Base-by-base conservation (phyloP, 2,888 invertebrate genomes). In the Amiota minor region DNA sequence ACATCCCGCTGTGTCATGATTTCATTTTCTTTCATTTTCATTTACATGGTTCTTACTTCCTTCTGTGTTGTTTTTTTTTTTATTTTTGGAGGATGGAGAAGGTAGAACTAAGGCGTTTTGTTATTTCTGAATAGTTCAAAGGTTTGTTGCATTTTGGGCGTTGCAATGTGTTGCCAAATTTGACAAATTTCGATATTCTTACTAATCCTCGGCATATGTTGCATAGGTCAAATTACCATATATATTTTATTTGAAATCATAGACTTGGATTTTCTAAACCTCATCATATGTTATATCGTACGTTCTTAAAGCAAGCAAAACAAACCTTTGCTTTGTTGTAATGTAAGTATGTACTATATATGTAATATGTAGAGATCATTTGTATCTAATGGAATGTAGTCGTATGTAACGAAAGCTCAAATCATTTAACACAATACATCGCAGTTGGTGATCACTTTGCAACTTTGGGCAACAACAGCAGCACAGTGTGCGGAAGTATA, bases 401-500 rank as follows among this genome's bases (percentile, higher is more conserved):
- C n/a, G n/a, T n/a, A n/a, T n/a, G 11, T 53, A 53, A 2, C 9
- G 9, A 53, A 53, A 53, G 53, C 53, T 53, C 53, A 53, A 35
- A 53, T 53, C 59, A 59, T 59, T 59, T 1, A 35, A 59, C 59
- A 59, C 14, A 61, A 46, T 62, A 14, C 62, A 62, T 2, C 14
- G 62, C 45, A n/a, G 14, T 23, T 56, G 35, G 46, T 35, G 35
- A 16, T 16, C 64, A n/a, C 20, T 65, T 59, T 16, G 59, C 18
- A 18, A 18, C 18, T 11, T 12, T 4, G 2, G 20, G 20, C 20
- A 59, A 8, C 56, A 6, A n/a, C 10, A 56, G 56, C 59, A 76
- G 74, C 77, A 75, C 78, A 79, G 77, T 74, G 76, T 76, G 78
- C 77, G 79, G 81, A 81, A 79, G 75, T 77, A 78, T 77, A 78